phyloP scores from a whole-genome alignment of 2,797 vertebrate genomes.

The Euthynnus affinis region DNA sequence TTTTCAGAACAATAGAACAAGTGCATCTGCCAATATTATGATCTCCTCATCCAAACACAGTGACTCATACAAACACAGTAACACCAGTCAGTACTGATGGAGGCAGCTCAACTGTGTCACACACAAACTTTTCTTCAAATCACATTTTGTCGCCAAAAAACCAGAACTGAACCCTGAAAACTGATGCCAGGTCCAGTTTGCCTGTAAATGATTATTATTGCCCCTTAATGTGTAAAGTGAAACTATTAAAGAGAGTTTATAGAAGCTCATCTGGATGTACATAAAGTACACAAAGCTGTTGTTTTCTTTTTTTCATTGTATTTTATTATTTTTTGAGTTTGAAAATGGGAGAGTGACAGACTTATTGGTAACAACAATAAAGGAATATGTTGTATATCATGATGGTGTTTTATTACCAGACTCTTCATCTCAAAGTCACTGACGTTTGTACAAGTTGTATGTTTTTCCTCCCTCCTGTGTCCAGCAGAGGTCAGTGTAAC shows the following conservation, averaged over 20 bases:
- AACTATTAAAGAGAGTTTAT: constrained; percentile 58
- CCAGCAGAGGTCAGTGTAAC: too few species aligned
- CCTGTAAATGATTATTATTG: constrained; percentile 60
- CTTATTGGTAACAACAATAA: constrained; percentile 83
- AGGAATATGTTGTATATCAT: constrained; percentile 76
- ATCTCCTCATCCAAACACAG: neutral
- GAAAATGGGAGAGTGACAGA: constrained; percentile 66
- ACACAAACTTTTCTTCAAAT: neutral
- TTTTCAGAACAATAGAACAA: constrained; percentile 7
- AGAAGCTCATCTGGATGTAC: constrained; percentile 69
- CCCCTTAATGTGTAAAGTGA: constrained; percentile 75
- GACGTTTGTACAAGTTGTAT: too few species aligned
- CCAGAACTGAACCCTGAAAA: neutral
- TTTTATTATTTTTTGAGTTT: constrained; percentile 51
- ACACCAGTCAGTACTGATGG: constrained; percentile 14
- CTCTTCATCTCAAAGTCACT: too few species aligned
- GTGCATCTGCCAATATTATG: neutral
- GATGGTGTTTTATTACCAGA: too few species aligned
- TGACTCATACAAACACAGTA: neutral
- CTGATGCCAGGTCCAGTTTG: constrained; percentile 13
- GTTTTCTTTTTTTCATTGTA: constrained; percentile 60
- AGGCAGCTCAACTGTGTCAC: constrained; percentile 29
- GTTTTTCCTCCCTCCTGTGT: too few species aligned
- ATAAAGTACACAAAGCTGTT: constrained; percentile 54
- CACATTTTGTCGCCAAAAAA: constrained; percentile 19